These are phyloP conservation scores for Diarsia dahlii DNA, from an alignment of 2,888 invertebrate species.

Conservation along the genomic window DNA sequence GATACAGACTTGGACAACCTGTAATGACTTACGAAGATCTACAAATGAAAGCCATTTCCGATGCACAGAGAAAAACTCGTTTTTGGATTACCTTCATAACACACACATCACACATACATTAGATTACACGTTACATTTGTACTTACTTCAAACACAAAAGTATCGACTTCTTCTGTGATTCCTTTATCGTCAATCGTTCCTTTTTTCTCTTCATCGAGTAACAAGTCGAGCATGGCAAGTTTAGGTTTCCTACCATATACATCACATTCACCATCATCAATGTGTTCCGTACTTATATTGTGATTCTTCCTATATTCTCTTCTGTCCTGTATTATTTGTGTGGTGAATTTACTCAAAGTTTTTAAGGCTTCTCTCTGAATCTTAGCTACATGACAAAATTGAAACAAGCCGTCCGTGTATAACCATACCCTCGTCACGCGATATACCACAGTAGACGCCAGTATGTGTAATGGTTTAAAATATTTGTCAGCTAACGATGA, in stretches of 20 bases:
- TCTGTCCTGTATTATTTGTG: constrained; percentile 86
- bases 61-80: too few species aligned
- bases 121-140: background rate
- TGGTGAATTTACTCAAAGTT: constrained; percentile 88
- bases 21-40: background rate
- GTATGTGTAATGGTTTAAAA: constrained; percentile 70
- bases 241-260: constrained; percentile 83
- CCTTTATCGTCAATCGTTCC: constrained; percentile 90
- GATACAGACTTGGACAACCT: background rate
- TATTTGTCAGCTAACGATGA: constrained; percentile 81
- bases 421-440: constrained; percentile 63
- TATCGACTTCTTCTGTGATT: constrained; percentile 93
- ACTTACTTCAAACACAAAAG: constrained; percentile 93
- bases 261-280: constrained; percentile 51
- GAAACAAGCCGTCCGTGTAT: constrained; percentile 41
- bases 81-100: background rate
- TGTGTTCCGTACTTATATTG: constrained; percentile 29
- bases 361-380: constrained; percentile 68
- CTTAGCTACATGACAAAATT: constrained; percentile 33
- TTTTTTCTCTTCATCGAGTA: constrained; percentile 90
- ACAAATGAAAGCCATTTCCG: background rate
- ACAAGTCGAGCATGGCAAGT: constrained; percentile 92
- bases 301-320: constrained; percentile 60
- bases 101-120: too few species aligned
- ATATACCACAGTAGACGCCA: constrained; percentile 53